Conservation (phyloP, 2,797 vertebrate genomes). For the Epinephelus coioides region DNA sequence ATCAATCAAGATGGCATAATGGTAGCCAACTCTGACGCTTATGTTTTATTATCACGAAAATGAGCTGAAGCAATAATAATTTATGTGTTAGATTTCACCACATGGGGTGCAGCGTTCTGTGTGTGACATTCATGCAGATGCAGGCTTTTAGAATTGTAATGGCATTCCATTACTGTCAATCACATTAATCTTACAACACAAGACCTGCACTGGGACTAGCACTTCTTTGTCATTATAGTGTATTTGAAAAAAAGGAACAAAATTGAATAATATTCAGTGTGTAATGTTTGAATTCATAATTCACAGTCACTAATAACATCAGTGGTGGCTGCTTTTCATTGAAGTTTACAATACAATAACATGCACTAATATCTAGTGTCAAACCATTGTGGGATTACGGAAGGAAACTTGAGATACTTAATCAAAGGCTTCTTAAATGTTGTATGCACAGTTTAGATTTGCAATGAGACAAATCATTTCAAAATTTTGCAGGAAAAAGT, state of each 20-base stretch:
- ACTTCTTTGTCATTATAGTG: neutral
- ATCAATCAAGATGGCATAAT: slow-evolving; percentile 51
- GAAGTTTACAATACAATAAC: neutral
- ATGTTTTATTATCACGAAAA: slow-evolving; percentile 38
- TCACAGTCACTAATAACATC: neutral
- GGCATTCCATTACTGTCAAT: slow-evolving; percentile 1
- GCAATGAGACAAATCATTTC: no score
- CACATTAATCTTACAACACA: neutral
- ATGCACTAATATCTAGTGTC: neutral
- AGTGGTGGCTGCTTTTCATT: slow-evolving; percentile 1
- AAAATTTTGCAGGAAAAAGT: no score
- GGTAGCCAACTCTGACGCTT: slow-evolving; percentile 6
- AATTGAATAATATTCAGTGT: neutral
- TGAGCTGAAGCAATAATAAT: slow-evolving; percentile 32
- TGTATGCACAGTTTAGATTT: neutral
- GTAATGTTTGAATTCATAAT: neutral
- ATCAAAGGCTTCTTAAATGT: neutral
- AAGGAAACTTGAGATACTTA: neutral
- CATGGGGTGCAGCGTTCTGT: neutral
- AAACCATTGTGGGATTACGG: neutral
- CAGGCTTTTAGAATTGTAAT: neutral
- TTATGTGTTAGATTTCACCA: slow-evolving; percentile 12
- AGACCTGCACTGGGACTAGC: neutral
- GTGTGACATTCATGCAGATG: slow-evolving; percentile 16
- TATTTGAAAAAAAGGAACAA: neutral